phyloP scores from a whole-genome alignment of 2,888 invertebrate species.

The Tillus elongatus region DNA sequence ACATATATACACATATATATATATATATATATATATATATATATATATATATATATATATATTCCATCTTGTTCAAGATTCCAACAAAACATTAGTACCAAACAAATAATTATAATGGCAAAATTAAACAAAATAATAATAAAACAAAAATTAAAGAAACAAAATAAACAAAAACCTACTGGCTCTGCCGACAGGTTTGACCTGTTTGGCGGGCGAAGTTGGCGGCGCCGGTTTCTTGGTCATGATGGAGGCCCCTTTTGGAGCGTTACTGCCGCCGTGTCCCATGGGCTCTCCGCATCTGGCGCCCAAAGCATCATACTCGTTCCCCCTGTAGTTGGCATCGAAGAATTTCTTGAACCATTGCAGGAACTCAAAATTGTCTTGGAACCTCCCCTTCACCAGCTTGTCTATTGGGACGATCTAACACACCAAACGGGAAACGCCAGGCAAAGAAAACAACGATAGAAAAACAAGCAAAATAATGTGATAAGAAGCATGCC shows the following conservation, averaged over 20 bases:
- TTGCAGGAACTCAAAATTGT: slow-evolving; percentile 99
- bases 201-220: slow-evolving; percentile 42
- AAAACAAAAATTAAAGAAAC: no score
- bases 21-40: no score
- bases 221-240: slow-evolving; percentile 38
- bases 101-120: no score
- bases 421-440: slow-evolving; percentile 49
- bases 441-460: slow-evolving; percentile 27
- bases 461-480: slow-evolving; percentile 17
- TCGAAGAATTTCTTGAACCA: slow-evolving; percentile 99
- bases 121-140: no score
- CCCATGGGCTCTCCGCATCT: slow-evolving; percentile 83
- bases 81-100: no score
- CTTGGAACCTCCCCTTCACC: slow-evolving; percentile 97
- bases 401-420: slow-evolving; percentile 88
- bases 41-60: no score
- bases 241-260: slow-evolving; percentile 44
- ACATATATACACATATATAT: no score
- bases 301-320: slow-evolving; percentile 83
- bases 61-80: no score
- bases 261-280: slow-evolving; percentile 56
- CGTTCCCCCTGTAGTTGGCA: slow-evolving; percentile 92
- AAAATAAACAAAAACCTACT: slow-evolving; percentile 37
- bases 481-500: slow-evolving; percentile 17
- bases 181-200: slow-evolving; percentile 30